Evolutionary conservation across 1,140 invertebrate genomes (phyloP), one percentile per base, ranked within the genome.

Genomic region (Phenacoccus solenopsis): DNA sequence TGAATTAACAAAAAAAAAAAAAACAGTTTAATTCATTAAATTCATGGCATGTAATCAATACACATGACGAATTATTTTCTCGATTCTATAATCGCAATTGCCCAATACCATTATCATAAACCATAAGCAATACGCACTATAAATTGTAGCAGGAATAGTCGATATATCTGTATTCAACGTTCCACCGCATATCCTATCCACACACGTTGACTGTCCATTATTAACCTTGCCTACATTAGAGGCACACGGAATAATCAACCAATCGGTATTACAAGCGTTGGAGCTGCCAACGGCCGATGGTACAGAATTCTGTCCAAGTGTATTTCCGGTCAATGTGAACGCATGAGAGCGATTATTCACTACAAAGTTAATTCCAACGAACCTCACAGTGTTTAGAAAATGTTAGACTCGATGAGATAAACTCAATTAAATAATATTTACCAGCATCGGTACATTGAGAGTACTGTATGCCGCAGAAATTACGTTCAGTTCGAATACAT

Each of bases 391-490:
- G n/a, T n/a, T n/a, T n/a, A n/a, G n/a, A n/a, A n/a, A n/a, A n/a
- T n/a, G n/a, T n/a, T n/a, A n/a, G n/a, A n/a, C n/a, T n/a, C n/a
- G n/a, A n/a, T n/a, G n/a, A n/a, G n/a, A n/a, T n/a, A n/a, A n/a
- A n/a, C n/a, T n/a, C n/a, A n/a, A n/a, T n/a, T n/a, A n/a, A n/a
- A n/a, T n/a, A 56, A 4, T 21, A 64, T 71, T 73, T 74, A 87
- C 86, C 82, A 75, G 83, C 79, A 75, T 90, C 87, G 3, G 83
- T 76, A 75, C 90, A 92, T 7, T 86, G 82, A 28, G 85, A 86
- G 74, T 93, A 93, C 72, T 91, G 90, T 59, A 94, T 90, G 1
- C 90, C 88, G 74, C 91, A 94, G 76, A 94, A 94, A 76, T 93
- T 94, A 71, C 88, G 84, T 76, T 94, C 92, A 72, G 87, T 88